A percentile compares a stretch with the other conserved stretches of the same genome.
Evolutionary conservation across 2,797 vertebrate genomes (phyloP).

Genomic region (Neoniphon sammara): DNA sequence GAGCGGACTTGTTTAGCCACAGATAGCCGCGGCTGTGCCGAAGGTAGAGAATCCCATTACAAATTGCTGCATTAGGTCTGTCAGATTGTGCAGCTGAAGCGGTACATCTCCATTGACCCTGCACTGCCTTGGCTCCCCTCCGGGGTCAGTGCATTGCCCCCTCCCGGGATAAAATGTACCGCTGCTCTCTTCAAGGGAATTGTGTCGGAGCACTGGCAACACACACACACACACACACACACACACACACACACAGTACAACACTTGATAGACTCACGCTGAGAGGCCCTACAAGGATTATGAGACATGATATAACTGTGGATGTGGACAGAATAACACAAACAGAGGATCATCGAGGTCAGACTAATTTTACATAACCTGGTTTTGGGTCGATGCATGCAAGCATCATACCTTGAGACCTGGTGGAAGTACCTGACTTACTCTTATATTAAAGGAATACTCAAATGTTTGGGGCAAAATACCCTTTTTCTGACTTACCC

Average conservation of each 20-base stretch:
- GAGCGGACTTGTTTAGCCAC: slow-evolving; percentile 53
- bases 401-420: too few species aligned
- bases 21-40: slow-evolving; percentile 55
- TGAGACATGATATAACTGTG: not conserved
- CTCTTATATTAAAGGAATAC: not conserved
- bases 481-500: too few species aligned
- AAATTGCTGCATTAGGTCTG: slow-evolving; percentile 76
- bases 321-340: slow-evolving; percentile 15
- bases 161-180: slow-evolving; percentile 59
- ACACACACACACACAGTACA: slow-evolving; percentile 13
- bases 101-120: slow-evolving; percentile 76
- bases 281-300: not conserved
- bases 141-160: slow-evolving; percentile 60
- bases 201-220: slow-evolving; percentile 9
- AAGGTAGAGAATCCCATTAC: slow-evolving; percentile 64
- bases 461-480: too few species aligned
- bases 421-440: not conserved
- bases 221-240: not conserved
- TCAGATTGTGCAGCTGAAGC: slow-evolving; percentile 73
- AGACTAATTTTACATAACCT: slow-evolving; percentile 4
- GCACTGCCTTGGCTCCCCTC: slow-evolving; percentile 51
- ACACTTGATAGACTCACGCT: not conserved
- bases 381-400: not conserved
- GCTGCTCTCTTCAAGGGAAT: slow-evolving; percentile 40
- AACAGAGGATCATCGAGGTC: slow-evolving; percentile 19